phyloP scores from a whole-genome alignment of 2,113 vertebrate species.

The Solenodon paradoxus region DNA sequence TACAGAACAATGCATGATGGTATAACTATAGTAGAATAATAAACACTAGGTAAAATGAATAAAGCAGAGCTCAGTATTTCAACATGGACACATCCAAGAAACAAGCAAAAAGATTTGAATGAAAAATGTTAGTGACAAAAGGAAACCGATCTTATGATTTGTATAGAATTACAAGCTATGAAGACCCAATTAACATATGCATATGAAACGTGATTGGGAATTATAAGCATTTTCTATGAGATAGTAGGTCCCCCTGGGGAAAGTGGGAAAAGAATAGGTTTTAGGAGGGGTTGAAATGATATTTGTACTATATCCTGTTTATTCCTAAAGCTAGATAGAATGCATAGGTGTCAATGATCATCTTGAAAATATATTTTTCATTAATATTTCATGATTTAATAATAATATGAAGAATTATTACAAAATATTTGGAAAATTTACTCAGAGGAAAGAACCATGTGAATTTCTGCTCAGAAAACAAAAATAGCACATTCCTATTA shows the following conservation, averaged over 20 bases:
- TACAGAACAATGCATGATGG: neutral
- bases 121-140: neutral
- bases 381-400: neutral
- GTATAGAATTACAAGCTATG: neutral
- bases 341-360: neutral
- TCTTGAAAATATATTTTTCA: neutral
- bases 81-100: neutral
- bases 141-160: neutral
- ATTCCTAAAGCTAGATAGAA: neutral
- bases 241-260: neutral
- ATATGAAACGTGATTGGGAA: neutral
- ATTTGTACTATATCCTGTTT: neutral
- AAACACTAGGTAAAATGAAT: neutral
- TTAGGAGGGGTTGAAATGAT: neutral
- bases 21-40: neutral
- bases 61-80: neutral
- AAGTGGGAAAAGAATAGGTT: neutral
- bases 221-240: neutral
- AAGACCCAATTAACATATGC: neutral
- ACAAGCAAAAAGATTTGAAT: neutral
- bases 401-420: neutral
- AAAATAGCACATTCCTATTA: neutral
- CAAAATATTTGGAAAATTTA: neutral
- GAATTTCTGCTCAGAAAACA: neutral
- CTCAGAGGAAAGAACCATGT: neutral